Evolutionary conservation across 2,888 invertebrate genomes (phyloP).

Genomic region (Metalampra italica): DNA sequence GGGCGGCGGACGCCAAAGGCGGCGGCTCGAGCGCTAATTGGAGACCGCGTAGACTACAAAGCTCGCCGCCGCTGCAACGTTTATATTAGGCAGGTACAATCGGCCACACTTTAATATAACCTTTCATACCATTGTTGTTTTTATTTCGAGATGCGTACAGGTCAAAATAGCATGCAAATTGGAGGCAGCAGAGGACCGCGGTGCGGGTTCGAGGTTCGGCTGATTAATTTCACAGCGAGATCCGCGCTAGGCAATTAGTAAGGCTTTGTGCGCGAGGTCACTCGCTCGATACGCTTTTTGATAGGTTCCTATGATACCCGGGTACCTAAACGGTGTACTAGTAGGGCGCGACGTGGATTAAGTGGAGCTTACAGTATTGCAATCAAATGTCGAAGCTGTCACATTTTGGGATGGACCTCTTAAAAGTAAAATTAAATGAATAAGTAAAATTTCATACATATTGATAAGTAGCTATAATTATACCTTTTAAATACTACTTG

Average conservation of each 20-base stretch:
- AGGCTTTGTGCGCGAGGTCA: conserved; percentile 51
- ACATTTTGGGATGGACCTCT: too few relatives aligned
- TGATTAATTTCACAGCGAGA: conserved; percentile 71
- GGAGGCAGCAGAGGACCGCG: not conserved
- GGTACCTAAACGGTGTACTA: conserved; percentile 4
- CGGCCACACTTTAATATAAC: not conserved
- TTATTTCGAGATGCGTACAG: not conserved
- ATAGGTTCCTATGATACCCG: too few relatives aligned
- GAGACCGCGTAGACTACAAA: conserved; percentile 71
- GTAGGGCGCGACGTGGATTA: conserved; percentile 5
- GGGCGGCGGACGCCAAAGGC: conserved; percentile 73
- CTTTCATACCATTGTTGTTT: not conserved
- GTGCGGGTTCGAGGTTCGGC: conserved; percentile 24
- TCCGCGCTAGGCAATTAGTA: conserved; percentile 69
- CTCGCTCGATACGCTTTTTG: conserved; percentile 28
- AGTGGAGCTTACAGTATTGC: not conserved
- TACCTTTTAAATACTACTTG: too few relatives aligned
- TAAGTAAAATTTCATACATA: too few relatives aligned
- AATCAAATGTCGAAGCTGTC: not conserved
- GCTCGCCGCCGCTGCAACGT: conserved; percentile 64
- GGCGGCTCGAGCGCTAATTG: conserved; percentile 72
- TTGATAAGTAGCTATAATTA: too few relatives aligned
- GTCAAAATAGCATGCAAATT: not conserved
- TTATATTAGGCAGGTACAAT: conserved; percentile 70
- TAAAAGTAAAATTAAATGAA: too few relatives aligned